phyloP scores from a whole-genome alignment of 2,113 vertebrate genomes.

The Prionailurus viverrinus region DNA sequence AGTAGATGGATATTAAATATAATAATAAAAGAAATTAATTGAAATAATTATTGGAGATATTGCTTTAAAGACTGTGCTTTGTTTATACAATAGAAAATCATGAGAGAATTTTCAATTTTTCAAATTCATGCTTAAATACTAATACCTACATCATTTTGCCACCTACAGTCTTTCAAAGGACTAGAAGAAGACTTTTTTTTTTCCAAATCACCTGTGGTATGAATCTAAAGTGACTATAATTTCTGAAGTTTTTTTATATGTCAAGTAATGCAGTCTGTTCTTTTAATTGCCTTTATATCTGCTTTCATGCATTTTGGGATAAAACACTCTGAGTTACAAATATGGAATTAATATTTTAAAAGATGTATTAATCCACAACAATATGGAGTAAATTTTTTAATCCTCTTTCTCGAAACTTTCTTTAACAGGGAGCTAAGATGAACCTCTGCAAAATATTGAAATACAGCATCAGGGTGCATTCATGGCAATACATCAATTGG shows the following conservation, averaged over 20 bases:
- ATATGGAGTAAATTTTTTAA: background rate
- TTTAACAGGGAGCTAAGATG: background rate
- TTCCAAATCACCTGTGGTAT: background rate
- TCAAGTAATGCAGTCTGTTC: background rate
- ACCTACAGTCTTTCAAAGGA: background rate
- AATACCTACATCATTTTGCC: background rate
- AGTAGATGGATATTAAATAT: background rate
- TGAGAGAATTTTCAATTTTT: background rate
- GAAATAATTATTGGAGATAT: background rate
- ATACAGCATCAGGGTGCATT: background rate
- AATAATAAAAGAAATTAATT: background rate
- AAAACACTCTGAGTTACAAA: conserved; percentile 40
- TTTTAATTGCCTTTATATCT: background rate
- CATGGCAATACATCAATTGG: background rate
- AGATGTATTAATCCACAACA: background rate
- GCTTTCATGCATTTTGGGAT: background rate
- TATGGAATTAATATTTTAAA: conserved; percentile 23
- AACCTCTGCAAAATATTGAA: background rate
- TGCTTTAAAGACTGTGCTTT: background rate
- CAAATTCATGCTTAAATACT: background rate
- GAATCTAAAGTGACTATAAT: background rate
- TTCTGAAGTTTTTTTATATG: background rate
- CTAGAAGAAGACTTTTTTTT: background rate
- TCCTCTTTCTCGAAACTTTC: background rate
- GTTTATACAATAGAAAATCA: background rate